Evolutionary conservation across 2,888 invertebrate genomes (phyloP).

Genomic region (Uloborus plumipes): DNA sequence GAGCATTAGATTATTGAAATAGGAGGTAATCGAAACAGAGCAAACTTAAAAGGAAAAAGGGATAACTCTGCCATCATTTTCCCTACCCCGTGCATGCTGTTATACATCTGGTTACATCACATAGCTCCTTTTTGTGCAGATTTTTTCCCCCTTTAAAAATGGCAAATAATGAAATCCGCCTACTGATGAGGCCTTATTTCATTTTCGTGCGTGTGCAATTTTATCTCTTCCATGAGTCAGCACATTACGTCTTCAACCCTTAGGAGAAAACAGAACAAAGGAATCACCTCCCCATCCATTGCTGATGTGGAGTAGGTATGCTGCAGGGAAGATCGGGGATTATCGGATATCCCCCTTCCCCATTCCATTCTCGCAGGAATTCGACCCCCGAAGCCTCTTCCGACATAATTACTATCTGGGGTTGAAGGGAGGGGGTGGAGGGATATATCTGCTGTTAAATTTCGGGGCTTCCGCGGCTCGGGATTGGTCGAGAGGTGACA

Average conservation of each 20-base stretch:
- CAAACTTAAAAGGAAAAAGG: no score
- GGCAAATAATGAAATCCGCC: neutral
- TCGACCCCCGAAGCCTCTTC: constrained; percentile 11
- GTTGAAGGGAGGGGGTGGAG: constrained; percentile 14
- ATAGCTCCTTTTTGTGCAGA: no score
- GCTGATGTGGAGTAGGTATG: constrained; percentile 10
- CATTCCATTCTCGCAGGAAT: constrained; percentile 5
- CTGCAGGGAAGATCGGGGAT: neutral
- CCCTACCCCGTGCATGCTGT: no score
- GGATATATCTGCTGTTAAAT: constrained; percentile 48
- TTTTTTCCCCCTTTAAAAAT: no score
- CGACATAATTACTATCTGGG: constrained; percentile 48
- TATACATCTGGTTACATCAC: no score
- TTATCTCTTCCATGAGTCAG: constrained; percentile 50
- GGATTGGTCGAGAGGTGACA: constrained; percentile 53
- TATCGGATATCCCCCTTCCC: constrained; percentile 10
- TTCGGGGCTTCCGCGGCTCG: constrained; percentile 25
- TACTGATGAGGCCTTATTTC: constrained; percentile 47
- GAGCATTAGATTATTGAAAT: no score
- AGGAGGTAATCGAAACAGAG: no score
- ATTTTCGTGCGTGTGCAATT: constrained; percentile 41
- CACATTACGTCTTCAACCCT: constrained; percentile 35
- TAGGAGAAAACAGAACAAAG: constrained; percentile 56
- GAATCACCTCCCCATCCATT: constrained; percentile 19
- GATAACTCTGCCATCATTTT: no score